Percentiles rank a stretch among this genome's conserved stretches.
phyloP scores from a whole-genome alignment of 2,797 vertebrate species.

The Oreochromis mossambicus region DNA sequence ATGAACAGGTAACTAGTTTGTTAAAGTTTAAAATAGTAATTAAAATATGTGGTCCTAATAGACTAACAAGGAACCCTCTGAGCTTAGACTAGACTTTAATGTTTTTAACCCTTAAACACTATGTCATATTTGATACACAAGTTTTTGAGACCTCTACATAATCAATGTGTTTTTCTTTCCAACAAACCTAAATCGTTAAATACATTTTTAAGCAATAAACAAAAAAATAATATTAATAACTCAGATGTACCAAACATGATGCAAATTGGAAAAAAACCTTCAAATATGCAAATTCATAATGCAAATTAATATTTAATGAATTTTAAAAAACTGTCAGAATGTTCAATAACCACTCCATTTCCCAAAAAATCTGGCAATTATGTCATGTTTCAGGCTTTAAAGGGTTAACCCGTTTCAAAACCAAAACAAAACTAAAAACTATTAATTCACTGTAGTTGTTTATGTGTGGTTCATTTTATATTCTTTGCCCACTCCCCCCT shows the following conservation, averaged over 20 bases:
- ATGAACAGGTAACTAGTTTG: background rate
- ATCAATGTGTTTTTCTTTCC: background rate
- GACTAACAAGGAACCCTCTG: background rate
- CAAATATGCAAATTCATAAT: background rate
- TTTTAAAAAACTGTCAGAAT: background rate
- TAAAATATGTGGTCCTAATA: background rate
- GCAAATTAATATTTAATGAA: background rate
- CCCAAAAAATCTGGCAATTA: background rate
- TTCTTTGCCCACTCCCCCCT: background rate
- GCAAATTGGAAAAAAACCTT: background rate
- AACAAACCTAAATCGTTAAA: background rate
- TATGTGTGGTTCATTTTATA: fast-evolving
- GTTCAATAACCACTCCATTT: background rate
- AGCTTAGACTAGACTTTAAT: background rate
- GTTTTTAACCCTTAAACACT: background rate
- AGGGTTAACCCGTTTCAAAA: background rate
- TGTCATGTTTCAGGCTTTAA: background rate
- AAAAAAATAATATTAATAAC: background rate
- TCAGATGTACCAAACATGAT: background rate
- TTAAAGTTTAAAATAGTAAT: background rate
- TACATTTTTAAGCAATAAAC: background rate
- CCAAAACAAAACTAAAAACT: background rate
- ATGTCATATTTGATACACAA: background rate
- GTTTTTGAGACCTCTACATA: background rate
- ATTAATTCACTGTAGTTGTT: background rate